Evolutionary conservation across 1,140 invertebrate species (phyloP).

Genomic region (Euschistus heros): DNA sequence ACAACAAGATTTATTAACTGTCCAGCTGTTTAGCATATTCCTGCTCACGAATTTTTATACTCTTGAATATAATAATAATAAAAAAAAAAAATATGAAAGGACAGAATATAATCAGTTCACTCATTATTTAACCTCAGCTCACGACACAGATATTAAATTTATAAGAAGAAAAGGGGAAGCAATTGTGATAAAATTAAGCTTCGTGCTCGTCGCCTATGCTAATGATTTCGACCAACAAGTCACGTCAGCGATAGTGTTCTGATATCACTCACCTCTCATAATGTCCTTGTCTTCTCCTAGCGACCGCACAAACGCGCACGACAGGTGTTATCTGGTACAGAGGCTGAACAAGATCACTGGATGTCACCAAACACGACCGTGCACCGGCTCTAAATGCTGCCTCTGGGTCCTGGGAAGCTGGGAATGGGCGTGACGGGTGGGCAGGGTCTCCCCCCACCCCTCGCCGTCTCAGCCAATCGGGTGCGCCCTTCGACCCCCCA

Average conservation of each 20-base stretch:
- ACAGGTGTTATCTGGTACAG: too few species aligned
- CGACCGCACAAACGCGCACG: not conserved
- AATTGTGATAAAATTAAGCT: constrained; percentile 12
- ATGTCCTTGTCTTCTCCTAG: not conserved
- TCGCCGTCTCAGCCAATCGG: not conserved
- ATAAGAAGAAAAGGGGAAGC: constrained; percentile 6
- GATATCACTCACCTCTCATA: constrained; percentile 9
- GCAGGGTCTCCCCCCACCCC: constrained; percentile 4
- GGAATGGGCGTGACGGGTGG: not conserved
- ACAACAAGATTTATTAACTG: constrained; percentile 1
- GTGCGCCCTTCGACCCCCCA: not conserved
- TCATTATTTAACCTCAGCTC: constrained; percentile 8
- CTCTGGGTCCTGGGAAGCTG: not conserved
- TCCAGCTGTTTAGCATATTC: constrained; percentile 8
- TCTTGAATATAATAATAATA: not conserved
- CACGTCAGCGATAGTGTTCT: not conserved
- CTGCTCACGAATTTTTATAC: not conserved
- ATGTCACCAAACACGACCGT: too few species aligned
- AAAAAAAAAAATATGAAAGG: constrained; percentile 4
- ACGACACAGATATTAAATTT: constrained; percentile 17
- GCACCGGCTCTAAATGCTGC: too few species aligned
- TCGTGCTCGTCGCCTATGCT: constrained; percentile 13
- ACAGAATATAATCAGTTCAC: constrained; percentile 12
- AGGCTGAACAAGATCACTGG: too few species aligned
- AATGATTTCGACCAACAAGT: constrained; percentile 13